Conservation (phyloP, 2,113 vertebrate genomes). For the Sinocyclocheilus maitianheensis region DNA sequence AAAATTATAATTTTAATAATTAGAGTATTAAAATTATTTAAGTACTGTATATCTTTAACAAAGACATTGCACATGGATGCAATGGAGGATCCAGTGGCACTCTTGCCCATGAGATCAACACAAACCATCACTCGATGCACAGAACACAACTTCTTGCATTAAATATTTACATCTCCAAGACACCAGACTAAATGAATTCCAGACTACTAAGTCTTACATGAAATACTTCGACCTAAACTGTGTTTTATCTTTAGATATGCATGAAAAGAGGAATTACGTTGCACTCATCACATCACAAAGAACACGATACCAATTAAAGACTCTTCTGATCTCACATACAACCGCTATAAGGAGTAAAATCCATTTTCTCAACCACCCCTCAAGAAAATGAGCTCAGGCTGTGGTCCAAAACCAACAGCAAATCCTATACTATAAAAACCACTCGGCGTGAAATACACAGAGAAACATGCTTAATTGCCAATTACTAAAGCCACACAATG, state of each 20-base stretch:
- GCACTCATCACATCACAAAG: slow-evolving; percentile 16
- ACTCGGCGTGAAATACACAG: neutral
- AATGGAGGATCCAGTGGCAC: neutral
- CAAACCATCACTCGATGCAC: neutral
- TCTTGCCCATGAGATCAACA: neutral
- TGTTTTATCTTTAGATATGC: neutral
- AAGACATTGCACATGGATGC: neutral
- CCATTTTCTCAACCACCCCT: slow-evolving; percentile 28
- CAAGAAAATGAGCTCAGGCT: slow-evolving; percentile 39
- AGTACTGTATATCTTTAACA: no score
- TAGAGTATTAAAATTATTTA: no score
- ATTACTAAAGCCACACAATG: slow-evolving; percentile 4
- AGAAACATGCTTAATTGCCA: neutral
- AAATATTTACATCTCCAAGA: slow-evolving; percentile 4
- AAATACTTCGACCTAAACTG: neutral
- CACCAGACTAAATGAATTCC: neutral
- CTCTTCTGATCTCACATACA: neutral
- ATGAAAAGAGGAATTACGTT: slow-evolving; percentile 6
- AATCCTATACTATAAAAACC: slow-evolving; percentile 7
- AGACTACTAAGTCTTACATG: neutral
- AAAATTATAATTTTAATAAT: no score
- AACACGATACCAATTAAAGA: slow-evolving; percentile 31
- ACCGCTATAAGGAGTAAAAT: slow-evolving; percentile 32
- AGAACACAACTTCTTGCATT: neutral
- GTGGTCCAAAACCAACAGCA: slow-evolving; percentile 12